Conservation (phyloP, 2,797 vertebrate genomes). For the Manis pentadactyla region DNA sequence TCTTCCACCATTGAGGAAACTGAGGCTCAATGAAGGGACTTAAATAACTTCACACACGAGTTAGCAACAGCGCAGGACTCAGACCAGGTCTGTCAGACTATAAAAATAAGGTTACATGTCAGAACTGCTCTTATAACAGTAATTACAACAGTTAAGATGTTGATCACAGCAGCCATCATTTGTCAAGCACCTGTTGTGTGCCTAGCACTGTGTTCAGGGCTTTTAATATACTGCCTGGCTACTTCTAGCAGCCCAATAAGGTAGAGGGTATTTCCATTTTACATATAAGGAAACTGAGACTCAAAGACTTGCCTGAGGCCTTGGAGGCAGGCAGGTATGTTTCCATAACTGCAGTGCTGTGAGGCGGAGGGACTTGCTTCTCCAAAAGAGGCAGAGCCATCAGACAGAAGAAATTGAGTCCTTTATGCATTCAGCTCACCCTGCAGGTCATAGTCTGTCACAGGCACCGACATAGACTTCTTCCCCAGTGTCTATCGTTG, state of each 20-base stretch:
- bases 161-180: rapidly evolving
- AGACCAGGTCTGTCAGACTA: neutral
- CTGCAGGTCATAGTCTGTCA: neutral
- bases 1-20: neutral
- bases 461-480: neutral
- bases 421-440: neutral
- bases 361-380: neutral
- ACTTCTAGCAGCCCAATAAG: neutral
- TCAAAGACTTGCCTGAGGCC: neutral
- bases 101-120: neutral
- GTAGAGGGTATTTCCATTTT: neutral
- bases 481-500: neutral
- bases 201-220: neutral
- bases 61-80: neutral
- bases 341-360: neutral
- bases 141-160: too few relatives aligned
- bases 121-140: neutral
- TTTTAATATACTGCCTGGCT: too few relatives aligned
- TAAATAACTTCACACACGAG: neutral
- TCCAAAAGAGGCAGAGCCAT: neutral
- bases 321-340: neutral
- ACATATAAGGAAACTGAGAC: neutral
- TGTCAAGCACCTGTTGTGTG: neutral
- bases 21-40: neutral
- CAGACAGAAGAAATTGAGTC: neutral